Conservation (phyloP, 2,888 invertebrate species). For the Stenodema calcarata region DNA sequence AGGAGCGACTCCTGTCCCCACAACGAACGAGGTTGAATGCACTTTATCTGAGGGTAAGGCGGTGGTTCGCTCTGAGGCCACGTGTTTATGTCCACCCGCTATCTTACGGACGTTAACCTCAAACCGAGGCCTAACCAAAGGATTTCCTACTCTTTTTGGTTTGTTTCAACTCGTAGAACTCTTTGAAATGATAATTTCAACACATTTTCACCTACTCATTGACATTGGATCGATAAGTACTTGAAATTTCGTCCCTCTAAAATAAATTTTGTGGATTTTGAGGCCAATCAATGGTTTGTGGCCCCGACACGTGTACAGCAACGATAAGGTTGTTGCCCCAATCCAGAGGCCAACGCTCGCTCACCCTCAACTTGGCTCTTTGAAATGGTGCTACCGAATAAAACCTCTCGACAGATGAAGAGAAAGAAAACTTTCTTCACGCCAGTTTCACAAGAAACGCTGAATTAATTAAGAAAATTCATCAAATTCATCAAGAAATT, state of each 20-base stretch:
- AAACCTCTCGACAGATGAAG: background rate
- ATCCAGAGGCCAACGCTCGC: constrained; percentile 45
- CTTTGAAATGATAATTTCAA: background rate
- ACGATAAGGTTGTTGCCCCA: constrained; percentile 49
- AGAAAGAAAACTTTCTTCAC: background rate
- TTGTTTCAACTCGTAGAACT: background rate
- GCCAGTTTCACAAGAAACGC: background rate
- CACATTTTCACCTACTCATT: background rate
- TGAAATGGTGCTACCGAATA: background rate
- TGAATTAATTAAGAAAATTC: background rate
- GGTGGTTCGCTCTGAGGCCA: constrained; percentile 33
- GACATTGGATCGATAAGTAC: background rate
- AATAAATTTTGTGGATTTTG: background rate
- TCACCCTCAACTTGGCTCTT: constrained; percentile 34
- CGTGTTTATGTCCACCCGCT: constrained; percentile 26
- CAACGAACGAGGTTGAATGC: constrained; percentile 35
- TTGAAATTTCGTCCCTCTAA: background rate
- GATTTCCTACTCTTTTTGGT: background rate
- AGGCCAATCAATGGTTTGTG: constrained; percentile 46
- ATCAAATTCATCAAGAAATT: too few relatives aligned
- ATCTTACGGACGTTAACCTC: constrained; percentile 35
- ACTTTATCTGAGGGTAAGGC: constrained; percentile 35
- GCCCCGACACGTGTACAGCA: constrained; percentile 48
- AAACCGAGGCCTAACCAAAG: constrained; percentile 6
- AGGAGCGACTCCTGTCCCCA: background rate